Evolutionary conservation across 2,888 invertebrate species (phyloP).

Genomic region (Himalopsyche tibetana): DNA sequence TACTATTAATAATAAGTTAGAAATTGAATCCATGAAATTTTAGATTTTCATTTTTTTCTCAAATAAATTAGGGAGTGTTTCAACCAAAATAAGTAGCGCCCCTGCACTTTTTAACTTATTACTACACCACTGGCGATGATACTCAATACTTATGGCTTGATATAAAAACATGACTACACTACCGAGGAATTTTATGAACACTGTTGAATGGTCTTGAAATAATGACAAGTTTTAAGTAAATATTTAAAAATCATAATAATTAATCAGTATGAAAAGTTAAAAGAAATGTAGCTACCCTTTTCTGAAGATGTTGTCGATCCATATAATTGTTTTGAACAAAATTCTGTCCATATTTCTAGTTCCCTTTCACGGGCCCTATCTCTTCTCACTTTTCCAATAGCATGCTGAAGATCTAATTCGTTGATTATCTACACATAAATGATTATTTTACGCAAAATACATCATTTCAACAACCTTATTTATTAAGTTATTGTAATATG

Average conservation of each 20-base stretch:
- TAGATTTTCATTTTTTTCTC: too few relatives aligned
- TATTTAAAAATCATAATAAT: not conserved
- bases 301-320: not conserved
- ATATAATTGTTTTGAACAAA: conserved; percentile 44
- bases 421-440: conserved; percentile 71
- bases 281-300: not conserved
- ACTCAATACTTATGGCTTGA: not conserved
- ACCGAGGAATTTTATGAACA: not conserved
- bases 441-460: not conserved
- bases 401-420: conserved; percentile 70
- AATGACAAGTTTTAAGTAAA: not conserved
- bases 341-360: conserved; percentile 72
- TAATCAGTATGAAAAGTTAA: not conserved
- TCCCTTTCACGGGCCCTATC: conserved; percentile 72
- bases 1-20: too few relatives aligned
- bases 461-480: not conserved
- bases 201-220: not conserved
- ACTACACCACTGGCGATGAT: too few relatives aligned
- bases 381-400: conserved; percentile 71
- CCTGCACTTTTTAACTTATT: too few relatives aligned
- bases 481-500: not conserved
- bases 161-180: not conserved
- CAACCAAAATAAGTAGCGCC: too few relatives aligned
- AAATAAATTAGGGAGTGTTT: too few relatives aligned
- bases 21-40: too few relatives aligned